Base-by-base conservation (phyloP, 1,140 invertebrate genomes). In the Linepithema humile region DNA sequence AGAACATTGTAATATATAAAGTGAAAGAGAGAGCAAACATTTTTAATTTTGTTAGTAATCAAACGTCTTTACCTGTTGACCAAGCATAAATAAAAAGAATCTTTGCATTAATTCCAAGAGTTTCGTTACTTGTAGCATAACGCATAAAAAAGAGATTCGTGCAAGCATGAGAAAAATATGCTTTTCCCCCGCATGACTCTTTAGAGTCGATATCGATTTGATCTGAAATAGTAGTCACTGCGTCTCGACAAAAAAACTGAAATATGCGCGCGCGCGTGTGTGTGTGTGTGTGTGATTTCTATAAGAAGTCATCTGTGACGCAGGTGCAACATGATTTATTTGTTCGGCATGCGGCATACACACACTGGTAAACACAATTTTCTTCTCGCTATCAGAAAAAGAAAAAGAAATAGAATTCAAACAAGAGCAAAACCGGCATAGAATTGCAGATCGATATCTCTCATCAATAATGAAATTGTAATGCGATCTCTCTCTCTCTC, bases 251-350 rank as follows among this genome's bases (percentile, higher is more conserved):
- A 7, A 50, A 53, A 78, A 67, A 26, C 23, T 35, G 23, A 15
- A 57, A 15, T 43, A 12, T 43, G 15, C 20, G 20, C n/a, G 26
- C 15, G 12, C 6, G 12, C 26, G 53, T 59, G 12, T 59, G 3
- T 26, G 9, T 15, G 10, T 2, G 12, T 23, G 40, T 7, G 45
- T 53, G 23, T 26, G 15, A 77, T 55, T 69, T 78, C 29, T 80
- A 80, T 80, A 48, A 17, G 32, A 40, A 78, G 35, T 40, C 64
- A 70, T 57, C 35, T 43, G 3, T 43, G 35, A 80, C 48, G 64
- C 35, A 80, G 38, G 6, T 77, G 74, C 29, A 40, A 29, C 9
- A 12, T 20, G 45, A 80, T 53, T 78, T 69, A 32, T 43, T 55
- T 55, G 10, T 67, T 53, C 35, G 48, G 2, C 29, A 32, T 12